Percentiles rank a stretch among this genome's conserved stretches.
phyloP scores from a whole-genome alignment of 2,113 vertebrate genomes.

The Ondatra zibethicus region DNA sequence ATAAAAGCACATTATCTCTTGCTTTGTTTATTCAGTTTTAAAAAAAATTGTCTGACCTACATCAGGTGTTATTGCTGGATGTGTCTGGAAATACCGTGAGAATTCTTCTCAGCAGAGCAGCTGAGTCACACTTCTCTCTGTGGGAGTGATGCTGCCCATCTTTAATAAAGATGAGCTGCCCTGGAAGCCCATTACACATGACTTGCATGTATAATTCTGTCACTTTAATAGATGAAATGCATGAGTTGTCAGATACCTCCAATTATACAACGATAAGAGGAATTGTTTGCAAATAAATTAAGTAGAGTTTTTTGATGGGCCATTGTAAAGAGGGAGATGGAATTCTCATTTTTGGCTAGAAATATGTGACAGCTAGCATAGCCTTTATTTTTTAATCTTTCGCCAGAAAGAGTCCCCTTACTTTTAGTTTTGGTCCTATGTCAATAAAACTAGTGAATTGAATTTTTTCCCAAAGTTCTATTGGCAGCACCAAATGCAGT shows the following conservation, averaged over 20 bases:
- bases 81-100: not conserved
- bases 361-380: not conserved
- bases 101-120: not conserved
- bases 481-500: not conserved
- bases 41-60: not conserved
- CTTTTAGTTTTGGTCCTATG: constrained; percentile 49
- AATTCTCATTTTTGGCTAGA: not conserved
- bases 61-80: not conserved
- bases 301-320: not conserved
- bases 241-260: constrained; percentile 35
- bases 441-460: constrained; percentile 19
- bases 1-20: not conserved
- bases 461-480: not conserved
- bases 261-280: not conserved
- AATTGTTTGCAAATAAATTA: constrained; percentile 29
- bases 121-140: not conserved
- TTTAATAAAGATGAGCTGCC: constrained; percentile 48
- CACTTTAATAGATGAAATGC: constrained; percentile 11
- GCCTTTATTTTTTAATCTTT: constrained; percentile 32
- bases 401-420: constrained; percentile 26
- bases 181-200: constrained; percentile 26
- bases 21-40: not conserved
- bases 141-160: not conserved
- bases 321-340: constrained; percentile 12
- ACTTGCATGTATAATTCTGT: not conserved